phyloP scores from a whole-genome alignment of 2,888 invertebrate genomes.

The Nymphalis c-album region DNA sequence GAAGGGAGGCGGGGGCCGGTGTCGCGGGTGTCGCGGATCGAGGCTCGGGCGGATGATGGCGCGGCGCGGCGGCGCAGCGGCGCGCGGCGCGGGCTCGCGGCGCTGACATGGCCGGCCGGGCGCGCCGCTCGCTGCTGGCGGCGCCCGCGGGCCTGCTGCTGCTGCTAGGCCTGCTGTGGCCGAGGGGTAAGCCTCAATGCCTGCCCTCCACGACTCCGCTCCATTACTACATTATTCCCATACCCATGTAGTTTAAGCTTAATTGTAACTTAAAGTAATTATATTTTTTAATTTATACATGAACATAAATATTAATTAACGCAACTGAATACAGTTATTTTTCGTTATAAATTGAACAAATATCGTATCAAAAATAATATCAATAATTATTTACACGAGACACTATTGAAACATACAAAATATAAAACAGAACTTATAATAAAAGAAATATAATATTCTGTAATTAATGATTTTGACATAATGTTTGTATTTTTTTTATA shows the following conservation, averaged over 20 bases:
- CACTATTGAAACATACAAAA: no score
- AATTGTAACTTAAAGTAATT: not conserved
- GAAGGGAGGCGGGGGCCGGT: slow-evolving; percentile 53
- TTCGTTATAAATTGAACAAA: no score
- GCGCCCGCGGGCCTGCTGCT: slow-evolving; percentile 80
- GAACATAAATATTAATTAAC: not conserved
- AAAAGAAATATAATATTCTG: no score
- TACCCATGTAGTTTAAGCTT: not conserved
- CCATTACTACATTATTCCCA: not conserved
- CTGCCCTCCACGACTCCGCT: not conserved
- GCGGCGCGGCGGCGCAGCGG: slow-evolving; percentile 70
- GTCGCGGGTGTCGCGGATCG: slow-evolving; percentile 52
- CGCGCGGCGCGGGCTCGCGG: slow-evolving; percentile 73
- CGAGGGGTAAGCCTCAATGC: slow-evolving; percentile 63
- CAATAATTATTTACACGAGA: no score
- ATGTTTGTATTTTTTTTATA: no score
- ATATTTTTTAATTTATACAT: not conserved
- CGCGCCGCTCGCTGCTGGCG: slow-evolving; percentile 79
- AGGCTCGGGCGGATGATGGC: slow-evolving; percentile 62
- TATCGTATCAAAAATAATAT: no score
- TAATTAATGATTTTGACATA: no score
- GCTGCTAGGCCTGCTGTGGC: slow-evolving; percentile 78
- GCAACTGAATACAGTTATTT: no score
- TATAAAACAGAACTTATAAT: no score
- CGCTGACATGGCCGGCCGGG: slow-evolving; percentile 79